Evolutionary conservation across 2,888 invertebrate species (phyloP), one percentile per base, ranked within the genome.

Genomic region (Deroplatys truncata): DNA sequence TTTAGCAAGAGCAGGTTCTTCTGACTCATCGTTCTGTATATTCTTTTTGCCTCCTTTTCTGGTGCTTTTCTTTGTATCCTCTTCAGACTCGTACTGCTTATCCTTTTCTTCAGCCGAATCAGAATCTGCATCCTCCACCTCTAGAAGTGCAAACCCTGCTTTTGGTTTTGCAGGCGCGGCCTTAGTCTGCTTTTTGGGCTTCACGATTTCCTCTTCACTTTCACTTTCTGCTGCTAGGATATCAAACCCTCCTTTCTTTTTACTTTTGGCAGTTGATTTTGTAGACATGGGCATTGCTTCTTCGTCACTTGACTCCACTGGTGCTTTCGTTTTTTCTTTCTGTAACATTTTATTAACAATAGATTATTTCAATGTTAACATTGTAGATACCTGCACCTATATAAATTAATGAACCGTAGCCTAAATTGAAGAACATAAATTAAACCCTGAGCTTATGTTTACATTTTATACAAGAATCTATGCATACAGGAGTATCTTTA

Each of bases 141-240:
- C 95, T 91, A 97, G 93, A 29, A 97, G 93, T 90, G 96, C 95
- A 93, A 97, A 97, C 29, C 95, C 95, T 92, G 95, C 95, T 92
- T 92, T 92, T 29, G 91, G 90, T 28, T 87, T 88, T 25, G 28
- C 28, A 15, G 35, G 20, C 20, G 9, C 10, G 10, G 56, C 82
- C 20, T 88, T 88, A 20, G 35, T 87, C 20, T 28, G 13, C 86
- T 89, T 90, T 84, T 88, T 82, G 8, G 29, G 28, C 9, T 49
- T 84, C 8, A 9, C 90, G 16, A 84, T 43, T 31, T 90, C 91
- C n/a, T 90, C 89, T 4, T 88, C 89, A 84, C 82, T 72, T 83
- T 83, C 88, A 84, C 83, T 85, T 35, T 88, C 90, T 28, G 82
- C 89, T 82, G 89, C 88, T 29, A 90, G 72, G 28, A 89, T 28